Conservation (phyloP, 2,888 invertebrate species). For the Ophion costatus region DNA sequence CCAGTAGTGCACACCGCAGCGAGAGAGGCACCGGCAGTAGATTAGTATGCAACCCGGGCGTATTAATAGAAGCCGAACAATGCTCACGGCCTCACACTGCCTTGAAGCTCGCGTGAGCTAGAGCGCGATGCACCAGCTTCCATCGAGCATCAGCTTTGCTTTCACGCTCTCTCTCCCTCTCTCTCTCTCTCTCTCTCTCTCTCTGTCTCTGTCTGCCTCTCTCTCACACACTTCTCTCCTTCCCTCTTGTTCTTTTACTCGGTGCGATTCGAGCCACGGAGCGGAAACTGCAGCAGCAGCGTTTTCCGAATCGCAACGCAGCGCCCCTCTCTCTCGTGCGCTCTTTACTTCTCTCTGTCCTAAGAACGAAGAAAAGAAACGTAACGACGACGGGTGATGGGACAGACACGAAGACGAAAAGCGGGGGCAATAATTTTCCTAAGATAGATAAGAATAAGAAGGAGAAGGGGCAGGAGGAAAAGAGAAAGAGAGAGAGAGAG, state of each 20-base stretch:
- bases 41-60: conserved; percentile 81
- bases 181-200: conserved; percentile 47
- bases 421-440: too few species aligned
- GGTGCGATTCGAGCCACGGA: conserved; percentile 55
- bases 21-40: conserved; percentile 70
- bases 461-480: too few species aligned
- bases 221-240: conserved; percentile 46
- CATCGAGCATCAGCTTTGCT: conserved; percentile 47
- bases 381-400: too few species aligned
- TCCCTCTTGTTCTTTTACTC: conserved; percentile 53
- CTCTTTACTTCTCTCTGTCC: too few species aligned
- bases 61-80: conserved; percentile 82
- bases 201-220: conserved; percentile 46
- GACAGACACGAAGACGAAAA: too few species aligned
- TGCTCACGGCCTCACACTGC: conserved; percentile 79
- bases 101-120: conserved; percentile 67
- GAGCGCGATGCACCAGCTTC: conserved; percentile 55
- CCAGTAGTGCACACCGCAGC: conserved; percentile 37
- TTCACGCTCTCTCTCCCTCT: conserved; percentile 52
- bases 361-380: too few species aligned
- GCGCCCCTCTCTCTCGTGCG: too few species aligned
- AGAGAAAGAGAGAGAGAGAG: too few species aligned
- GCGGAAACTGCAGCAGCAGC: conserved; percentile 64
- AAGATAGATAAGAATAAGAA: too few species aligned
- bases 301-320: conserved; percentile 63